Conservation (phyloP, 2,888 invertebrate genomes). For the Antheraea assamensis region DNA sequence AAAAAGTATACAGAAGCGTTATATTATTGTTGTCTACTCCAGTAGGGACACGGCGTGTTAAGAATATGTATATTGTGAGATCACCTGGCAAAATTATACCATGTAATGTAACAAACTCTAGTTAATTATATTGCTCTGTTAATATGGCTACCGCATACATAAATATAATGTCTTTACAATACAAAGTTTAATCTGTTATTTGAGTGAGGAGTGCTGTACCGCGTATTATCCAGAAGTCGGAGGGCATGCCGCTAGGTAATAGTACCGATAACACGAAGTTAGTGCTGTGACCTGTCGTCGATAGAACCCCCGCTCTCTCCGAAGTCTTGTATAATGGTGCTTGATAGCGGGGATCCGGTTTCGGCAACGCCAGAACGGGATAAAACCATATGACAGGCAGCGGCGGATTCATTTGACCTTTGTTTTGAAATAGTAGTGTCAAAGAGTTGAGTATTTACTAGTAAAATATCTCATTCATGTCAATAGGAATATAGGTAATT, state of each 20-base stretch:
- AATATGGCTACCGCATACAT: background rate
- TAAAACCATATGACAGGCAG: conserved; percentile 85
- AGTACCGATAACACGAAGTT: conserved; percentile 93
- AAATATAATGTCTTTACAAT: background rate
- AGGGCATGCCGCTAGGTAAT: conserved; percentile 83
- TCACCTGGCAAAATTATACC: background rate
- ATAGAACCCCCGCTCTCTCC: conserved; percentile 91
- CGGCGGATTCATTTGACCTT: conserved; percentile 89
- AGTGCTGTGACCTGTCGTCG: conserved; percentile 96
- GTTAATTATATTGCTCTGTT: background rate
- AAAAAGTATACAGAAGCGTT: no score
- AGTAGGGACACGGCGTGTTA: no score
- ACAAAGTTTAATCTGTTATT: conserved; percentile 84
- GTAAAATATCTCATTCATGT: no score
- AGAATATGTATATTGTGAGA: background rate
- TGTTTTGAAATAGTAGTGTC: background rate
- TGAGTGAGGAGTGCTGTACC: conserved; percentile 94
- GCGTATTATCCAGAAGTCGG: conserved; percentile 93
- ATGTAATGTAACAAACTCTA: background rate
- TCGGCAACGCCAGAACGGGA: conserved; percentile 84
- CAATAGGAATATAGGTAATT: no score
- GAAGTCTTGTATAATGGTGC: conserved; percentile 95
- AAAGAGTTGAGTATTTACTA: background rate
- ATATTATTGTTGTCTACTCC: no score
- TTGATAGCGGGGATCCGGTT: conserved; percentile 84